Evolutionary conservation across 2,888 invertebrate genomes (phyloP).

Genomic region (Nemoura dubitans): DNA sequence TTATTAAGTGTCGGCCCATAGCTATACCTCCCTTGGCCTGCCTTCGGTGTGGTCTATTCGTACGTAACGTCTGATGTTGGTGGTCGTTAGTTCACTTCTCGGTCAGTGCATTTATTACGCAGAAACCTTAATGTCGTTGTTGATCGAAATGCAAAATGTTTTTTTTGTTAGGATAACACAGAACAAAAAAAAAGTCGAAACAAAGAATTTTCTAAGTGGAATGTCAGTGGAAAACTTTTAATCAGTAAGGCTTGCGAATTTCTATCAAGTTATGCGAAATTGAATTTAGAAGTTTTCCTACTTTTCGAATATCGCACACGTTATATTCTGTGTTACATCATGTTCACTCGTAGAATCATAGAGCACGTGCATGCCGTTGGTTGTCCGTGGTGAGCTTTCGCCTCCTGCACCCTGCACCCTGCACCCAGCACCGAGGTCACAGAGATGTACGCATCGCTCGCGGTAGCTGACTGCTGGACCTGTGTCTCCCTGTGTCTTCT

Average conservation of each 20-base stretch:
- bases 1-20: slow-evolving; percentile 35
- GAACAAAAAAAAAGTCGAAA: slow-evolving; percentile 44
- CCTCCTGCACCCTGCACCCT: background rate
- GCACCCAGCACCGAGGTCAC: background rate
- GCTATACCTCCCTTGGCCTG: background rate
- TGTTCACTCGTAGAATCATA: background rate
- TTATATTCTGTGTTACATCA: slow-evolving; percentile 18
- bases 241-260: slow-evolving; percentile 43
- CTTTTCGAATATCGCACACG: slow-evolving; percentile 52
- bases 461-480: background rate
- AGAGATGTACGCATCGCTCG: background rate
- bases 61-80: slow-evolving; percentile 41
- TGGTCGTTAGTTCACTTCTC: slow-evolving; percentile 32
- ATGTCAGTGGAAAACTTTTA: slow-evolving; percentile 48
- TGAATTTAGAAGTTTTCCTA: slow-evolving; percentile 54
- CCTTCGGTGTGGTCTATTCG: slow-evolving; percentile 39
- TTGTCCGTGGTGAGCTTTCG: background rate
- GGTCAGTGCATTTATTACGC: slow-evolving; percentile 15
- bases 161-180: background rate
- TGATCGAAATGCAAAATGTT: slow-evolving; percentile 9
- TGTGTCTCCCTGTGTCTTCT: background rate
- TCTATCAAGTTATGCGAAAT: slow-evolving; percentile 50
- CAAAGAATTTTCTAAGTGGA: slow-evolving; percentile 53
- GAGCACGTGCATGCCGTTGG: background rate
- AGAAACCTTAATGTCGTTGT: slow-evolving; percentile 37